Conservation (phyloP, 2,113 vertebrate genomes). For the Charadrius vociferus region DNA sequence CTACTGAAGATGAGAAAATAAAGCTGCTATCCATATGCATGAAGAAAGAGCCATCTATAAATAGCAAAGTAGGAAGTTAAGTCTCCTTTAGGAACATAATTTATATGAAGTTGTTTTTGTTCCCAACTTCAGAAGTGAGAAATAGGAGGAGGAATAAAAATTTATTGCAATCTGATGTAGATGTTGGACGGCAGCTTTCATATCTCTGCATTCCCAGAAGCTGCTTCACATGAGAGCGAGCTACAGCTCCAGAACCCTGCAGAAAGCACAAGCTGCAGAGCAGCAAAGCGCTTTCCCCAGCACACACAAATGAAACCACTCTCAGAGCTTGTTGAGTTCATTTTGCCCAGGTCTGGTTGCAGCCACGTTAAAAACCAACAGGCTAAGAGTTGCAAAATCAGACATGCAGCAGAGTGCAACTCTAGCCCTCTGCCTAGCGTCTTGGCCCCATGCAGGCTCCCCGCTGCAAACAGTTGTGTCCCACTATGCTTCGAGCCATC, state of each 20-base stretch:
- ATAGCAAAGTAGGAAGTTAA: conserved; percentile 13
- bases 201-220: background rate
- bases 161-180: conserved; percentile 18
- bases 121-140: conserved; percentile 45
- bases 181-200: background rate
- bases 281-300: background rate
- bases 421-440: background rate
- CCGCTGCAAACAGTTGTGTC: accelerated
- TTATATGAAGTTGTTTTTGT: background rate
- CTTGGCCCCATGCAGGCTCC: accelerated
- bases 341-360: background rate
- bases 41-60: background rate
- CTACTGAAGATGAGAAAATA: background rate
- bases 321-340: background rate
- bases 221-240: background rate
- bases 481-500: accelerated
- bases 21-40: conserved; percentile 61
- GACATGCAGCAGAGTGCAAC: accelerated
- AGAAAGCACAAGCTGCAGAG: background rate
- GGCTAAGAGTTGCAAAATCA: background rate
- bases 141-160: background rate
- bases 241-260: background rate
- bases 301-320: accelerated
- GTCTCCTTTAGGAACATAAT: conserved; percentile 11
- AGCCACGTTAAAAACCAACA: accelerated